phyloP scores from a whole-genome alignment of 2,797 vertebrate genomes.

The Pangasius macronema region DNA sequence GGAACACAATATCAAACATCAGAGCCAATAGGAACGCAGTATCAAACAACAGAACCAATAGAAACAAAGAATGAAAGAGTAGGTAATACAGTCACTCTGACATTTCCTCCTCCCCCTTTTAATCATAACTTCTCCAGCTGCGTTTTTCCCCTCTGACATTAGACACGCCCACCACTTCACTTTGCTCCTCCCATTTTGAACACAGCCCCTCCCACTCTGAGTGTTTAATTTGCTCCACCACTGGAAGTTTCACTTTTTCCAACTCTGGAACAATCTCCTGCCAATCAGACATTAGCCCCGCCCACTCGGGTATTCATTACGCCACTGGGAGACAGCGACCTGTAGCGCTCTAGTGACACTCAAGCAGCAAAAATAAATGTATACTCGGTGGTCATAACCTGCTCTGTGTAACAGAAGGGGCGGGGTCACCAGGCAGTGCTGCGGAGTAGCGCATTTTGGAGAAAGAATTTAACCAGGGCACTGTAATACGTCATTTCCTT shows the following conservation, averaged over 20 bases:
- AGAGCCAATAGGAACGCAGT: neutral
- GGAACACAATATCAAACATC: neutral
- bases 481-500: neutral
- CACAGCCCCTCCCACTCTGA: neutral
- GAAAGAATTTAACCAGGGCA: neutral
- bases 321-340: neutral
- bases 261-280: neutral
- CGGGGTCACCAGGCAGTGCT: neutral
- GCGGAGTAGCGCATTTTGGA: neutral
- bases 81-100: neutral
- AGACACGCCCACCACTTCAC: neutral
- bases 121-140: neutral
- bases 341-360: neutral
- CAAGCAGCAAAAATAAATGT: neutral
- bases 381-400: neutral
- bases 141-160: neutral
- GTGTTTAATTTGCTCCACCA: neutral
- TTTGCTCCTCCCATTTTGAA: neutral
- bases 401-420: neutral
- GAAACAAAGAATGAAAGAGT: neutral
- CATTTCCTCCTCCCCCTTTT: neutral
- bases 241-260: neutral
- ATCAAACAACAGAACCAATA: neutral
- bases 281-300: neutral
- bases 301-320: neutral